phyloP scores from a whole-genome alignment of 2,888 invertebrate genomes.

The Cerastis rubricosa region DNA sequence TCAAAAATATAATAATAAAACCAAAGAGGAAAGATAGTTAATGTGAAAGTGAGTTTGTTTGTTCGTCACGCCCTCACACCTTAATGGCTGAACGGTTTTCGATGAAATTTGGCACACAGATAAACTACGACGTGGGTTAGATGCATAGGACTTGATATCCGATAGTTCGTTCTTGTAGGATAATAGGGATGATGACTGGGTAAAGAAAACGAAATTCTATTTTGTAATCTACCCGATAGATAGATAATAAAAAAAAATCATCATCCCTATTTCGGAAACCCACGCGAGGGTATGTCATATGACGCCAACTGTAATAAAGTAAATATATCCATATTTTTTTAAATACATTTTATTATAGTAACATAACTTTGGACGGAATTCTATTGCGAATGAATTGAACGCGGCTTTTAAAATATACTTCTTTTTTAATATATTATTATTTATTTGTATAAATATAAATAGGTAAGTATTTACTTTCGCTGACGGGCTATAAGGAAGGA shows the following conservation, averaged over 20 bases:
- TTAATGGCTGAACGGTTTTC: background rate
- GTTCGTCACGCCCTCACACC: background rate
- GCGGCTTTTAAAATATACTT: constrained; percentile 51
- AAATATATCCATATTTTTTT: constrained; percentile 61
- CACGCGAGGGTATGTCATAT: background rate
- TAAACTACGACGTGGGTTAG: background rate
- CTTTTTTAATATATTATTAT: constrained; percentile 35
- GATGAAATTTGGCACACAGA: background rate
- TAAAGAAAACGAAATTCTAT: too few relatives aligned
- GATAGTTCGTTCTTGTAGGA: background rate
- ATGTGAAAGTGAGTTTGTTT: background rate
- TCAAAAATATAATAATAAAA: constrained; percentile 16
- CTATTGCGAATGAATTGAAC: constrained; percentile 72
- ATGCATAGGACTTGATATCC: background rate
- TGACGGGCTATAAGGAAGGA: constrained; percentile 20
- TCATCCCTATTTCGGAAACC: background rate
- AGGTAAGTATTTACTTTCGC: constrained; percentile 38
- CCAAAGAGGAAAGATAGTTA: constrained; percentile 14
- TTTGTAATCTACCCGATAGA: too few relatives aligned
- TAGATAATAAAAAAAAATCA: too few relatives aligned
- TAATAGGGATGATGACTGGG: too few relatives aligned
- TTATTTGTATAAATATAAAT: constrained; percentile 62
- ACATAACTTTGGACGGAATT: constrained; percentile 85
- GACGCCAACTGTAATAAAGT: constrained; percentile 29
- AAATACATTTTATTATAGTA: constrained; percentile 69